These are phyloP conservation scores for Acanthurus leucopareius DNA, from an alignment of 2,797 vertebrate genomes.

Conservation along the genomic window DNA sequence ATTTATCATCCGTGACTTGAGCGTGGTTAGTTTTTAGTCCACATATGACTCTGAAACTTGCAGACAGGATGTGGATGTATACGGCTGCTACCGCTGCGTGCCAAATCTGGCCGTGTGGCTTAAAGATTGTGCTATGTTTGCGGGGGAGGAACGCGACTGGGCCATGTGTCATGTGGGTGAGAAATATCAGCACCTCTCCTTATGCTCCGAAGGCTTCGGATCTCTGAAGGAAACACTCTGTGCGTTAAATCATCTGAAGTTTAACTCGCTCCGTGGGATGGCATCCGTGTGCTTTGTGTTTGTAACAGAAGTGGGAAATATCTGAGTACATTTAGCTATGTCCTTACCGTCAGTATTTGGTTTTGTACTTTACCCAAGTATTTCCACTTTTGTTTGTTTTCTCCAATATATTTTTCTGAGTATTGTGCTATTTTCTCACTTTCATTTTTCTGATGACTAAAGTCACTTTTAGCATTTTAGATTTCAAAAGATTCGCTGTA, in stretches of 20 bases:
- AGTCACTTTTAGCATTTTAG: background rate
- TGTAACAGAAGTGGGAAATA: slow-evolving; percentile 23
- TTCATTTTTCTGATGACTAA: no score
- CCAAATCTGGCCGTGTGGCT: slow-evolving; percentile 71
- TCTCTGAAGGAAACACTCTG: slow-evolving; percentile 68
- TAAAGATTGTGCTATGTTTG: slow-evolving; percentile 72
- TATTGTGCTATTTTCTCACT: background rate
- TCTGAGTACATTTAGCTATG: background rate
- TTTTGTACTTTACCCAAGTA: background rate
- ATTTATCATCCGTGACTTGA: slow-evolving; percentile 15
- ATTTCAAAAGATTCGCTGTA: background rate
- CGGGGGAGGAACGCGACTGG: slow-evolving; percentile 75
- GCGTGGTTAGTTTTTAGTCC: slow-evolving; percentile 39
- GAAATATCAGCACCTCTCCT: slow-evolving; percentile 83
- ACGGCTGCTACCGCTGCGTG: slow-evolving; percentile 48
- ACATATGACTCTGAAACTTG: slow-evolving; percentile 54
- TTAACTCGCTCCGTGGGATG: slow-evolving; percentile 39
- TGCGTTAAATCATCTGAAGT: slow-evolving; percentile 57
- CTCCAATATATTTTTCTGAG: background rate
- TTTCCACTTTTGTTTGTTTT: background rate
- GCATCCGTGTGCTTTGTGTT: slow-evolving; percentile 32
- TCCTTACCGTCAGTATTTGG: background rate
- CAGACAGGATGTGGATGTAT: slow-evolving; percentile 68
- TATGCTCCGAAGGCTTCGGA: slow-evolving; percentile 79
- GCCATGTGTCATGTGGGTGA: slow-evolving; percentile 81